These are phyloP conservation scores for Zaprionus camerounensis DNA, from an alignment of 1,140 invertebrate species.

Conservation along the genomic window DNA sequence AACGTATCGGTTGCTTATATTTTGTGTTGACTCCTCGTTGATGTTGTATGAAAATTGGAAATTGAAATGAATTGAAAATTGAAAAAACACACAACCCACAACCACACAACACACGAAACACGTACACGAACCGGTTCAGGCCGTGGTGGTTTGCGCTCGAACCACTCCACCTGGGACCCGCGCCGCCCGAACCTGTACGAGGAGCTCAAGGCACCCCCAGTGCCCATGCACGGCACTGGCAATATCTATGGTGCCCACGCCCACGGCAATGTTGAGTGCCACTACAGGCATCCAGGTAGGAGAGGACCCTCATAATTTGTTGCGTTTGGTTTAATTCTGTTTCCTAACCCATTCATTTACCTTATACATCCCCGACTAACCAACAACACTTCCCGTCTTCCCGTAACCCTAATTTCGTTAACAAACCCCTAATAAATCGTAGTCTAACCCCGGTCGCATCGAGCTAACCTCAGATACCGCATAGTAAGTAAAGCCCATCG, in stretches of 20 bases:
- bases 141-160: constrained; percentile 85
- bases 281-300: constrained; percentile 86
- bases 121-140: constrained; percentile 54
- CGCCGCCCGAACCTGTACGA: constrained; percentile 92
- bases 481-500: constrained; percentile 53
- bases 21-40: constrained; percentile 67
- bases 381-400: background rate
- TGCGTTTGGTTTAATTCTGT: constrained; percentile 15
- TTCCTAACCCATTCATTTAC: constrained; percentile 28
- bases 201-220: constrained; percentile 89
- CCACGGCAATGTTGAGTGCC: constrained; percentile 86
- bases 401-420: background rate
- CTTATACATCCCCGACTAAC: background rate
- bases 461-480: constrained; percentile 32
- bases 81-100: constrained; percentile 45
- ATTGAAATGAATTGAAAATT: constrained; percentile 63
- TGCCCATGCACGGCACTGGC: constrained; percentile 78
- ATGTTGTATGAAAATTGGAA: constrained; percentile 81
- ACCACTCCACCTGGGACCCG: constrained; percentile 94
- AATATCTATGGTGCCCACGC: constrained; percentile 74
- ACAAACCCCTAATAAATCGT: constrained; percentile 44
- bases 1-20: constrained; percentile 57
- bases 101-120: constrained; percentile 37
- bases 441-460: constrained; percentile 54
- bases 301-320: constrained; percentile 24